phyloP scores from a whole-genome alignment of 2,888 invertebrate species.

The Euclidia mi region DNA sequence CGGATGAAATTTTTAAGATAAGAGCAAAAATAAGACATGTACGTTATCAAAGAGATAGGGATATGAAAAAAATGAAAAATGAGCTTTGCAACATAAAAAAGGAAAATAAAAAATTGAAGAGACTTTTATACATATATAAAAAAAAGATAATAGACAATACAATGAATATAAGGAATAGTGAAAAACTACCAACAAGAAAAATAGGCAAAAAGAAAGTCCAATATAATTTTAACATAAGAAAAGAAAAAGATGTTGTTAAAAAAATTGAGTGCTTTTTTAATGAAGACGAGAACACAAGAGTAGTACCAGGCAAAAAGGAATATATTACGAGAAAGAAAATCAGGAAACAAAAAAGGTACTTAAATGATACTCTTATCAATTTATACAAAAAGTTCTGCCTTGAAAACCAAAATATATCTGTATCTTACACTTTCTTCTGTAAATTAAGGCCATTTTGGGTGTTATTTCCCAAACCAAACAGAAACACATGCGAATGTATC shows the following conservation, averaged over 20 bases:
- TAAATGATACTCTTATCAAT: neutral
- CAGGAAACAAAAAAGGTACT: neutral
- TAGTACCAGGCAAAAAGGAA: neutral
- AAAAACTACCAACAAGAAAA: neutral
- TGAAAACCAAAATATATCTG: neutral
- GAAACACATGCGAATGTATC: neutral
- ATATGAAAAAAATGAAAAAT: neutral
- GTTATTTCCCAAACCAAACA: neutral
- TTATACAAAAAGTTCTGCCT: neutral
- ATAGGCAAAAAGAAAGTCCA: neutral
- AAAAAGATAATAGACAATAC: neutral
- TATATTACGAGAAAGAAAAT: neutral
- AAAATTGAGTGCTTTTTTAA: neutral
- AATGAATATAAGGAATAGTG: too few relatives aligned
- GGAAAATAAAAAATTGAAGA: constrained; percentile 1
- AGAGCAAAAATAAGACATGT: neutral
- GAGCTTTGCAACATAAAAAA: neutral
- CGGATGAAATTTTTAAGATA: neutral
- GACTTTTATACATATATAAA: neutral
- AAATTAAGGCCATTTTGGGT: neutral
- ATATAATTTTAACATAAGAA: neutral
- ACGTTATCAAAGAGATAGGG: neutral
- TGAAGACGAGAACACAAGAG: neutral
- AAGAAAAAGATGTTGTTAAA: neutral
- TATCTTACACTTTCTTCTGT: neutral